Evolutionary conservation across 2,797 vertebrate genomes (phyloP), one percentile per base, ranked within the genome.

Genomic region (Hirundo rustica): DNA sequence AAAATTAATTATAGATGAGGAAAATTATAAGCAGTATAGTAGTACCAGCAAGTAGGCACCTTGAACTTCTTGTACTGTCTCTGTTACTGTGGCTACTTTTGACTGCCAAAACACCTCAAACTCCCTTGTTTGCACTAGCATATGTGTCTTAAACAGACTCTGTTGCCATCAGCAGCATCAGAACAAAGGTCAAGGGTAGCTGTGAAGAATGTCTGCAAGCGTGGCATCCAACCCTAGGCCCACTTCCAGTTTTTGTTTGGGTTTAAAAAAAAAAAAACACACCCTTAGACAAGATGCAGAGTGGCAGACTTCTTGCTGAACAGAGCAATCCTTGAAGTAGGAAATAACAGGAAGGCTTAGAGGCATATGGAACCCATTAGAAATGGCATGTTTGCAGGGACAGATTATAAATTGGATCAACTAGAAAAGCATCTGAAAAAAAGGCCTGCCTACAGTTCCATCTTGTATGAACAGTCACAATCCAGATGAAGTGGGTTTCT

Each of bases 291-390:
- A 96, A 93, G 85, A 83, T 93, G 85, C 83, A 93, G 88, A 94
- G 80, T 95, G 80, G 88, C 93, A 96, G 94, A 94, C 80, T 95
- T 91, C 89, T 93, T 90, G 34, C 74, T 94, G 91, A 96, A 95
- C 60, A 92, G 88, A 96, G 83, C 85, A 93, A 85, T 95, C 85
- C 67, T 76, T 95, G 57, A 79, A 82, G 71, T 3, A 87, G 77
- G 57, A 94, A 94, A 95, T 86, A 94, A 90, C 82, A 92, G 76
- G 80, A 95, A 96, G 53, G 45, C 89, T 92, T 74, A 76, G 88
- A 90, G 88, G 80, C 96, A 96, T 95, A 94, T 95, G 96, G 95
- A 95, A 95, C 65, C 93, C 78, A 91, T 97, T 96, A 97, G 89
- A 92, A 96, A 91, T 81, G 80, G 93, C 93, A 93, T 93, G 71